Percentiles rank a stretch among this genome's conserved stretches.
Evolutionary conservation across 2,797 vertebrate genomes (phyloP).

Genomic region (Sparidentex hasta): DNA sequence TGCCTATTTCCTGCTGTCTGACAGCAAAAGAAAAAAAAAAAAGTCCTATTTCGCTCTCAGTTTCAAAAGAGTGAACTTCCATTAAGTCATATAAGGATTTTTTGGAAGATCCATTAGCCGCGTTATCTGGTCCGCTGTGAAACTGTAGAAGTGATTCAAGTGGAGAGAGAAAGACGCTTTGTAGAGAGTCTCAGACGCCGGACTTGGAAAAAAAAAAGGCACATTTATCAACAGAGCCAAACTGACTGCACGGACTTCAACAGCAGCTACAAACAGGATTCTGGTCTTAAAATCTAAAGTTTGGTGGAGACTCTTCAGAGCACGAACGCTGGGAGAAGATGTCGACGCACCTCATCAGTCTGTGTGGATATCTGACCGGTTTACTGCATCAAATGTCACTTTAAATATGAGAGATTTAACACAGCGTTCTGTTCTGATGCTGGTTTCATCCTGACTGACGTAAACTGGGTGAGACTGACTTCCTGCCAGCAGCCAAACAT

Average conservation of each 20-base stretch:
- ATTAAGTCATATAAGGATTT: conserved; percentile 37
- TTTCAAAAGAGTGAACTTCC: conserved; percentile 50
- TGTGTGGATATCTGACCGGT: too few relatives aligned
- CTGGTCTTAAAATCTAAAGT: too few relatives aligned
- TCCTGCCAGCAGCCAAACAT: conserved; percentile 22
- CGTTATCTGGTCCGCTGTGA: conserved; percentile 36
- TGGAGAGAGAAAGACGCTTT: conserved; percentile 37
- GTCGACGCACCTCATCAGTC: background rate
- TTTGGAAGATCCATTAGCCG: conserved; percentile 46
- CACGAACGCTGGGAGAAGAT: background rate
- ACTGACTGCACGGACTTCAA: background rate
- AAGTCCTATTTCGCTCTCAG: conserved; percentile 26
- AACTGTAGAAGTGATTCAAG: conserved; percentile 19
- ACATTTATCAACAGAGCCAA: conserved; percentile 26
- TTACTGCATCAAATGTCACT: background rate
- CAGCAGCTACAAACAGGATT: background rate
- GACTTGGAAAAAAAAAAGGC: conserved; percentile 21
- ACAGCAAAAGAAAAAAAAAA: background rate
- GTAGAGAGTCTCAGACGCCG: conserved; percentile 19
- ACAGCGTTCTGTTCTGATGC: background rate
- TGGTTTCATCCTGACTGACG: background rate
- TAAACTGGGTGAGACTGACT: background rate
- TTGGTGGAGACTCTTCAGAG: background rate
- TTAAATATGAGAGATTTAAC: background rate
- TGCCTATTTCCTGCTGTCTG: conserved; percentile 18